Evolutionary conservation across 2,888 invertebrate genomes (phyloP), one percentile per base, ranked within the genome.

Genomic region (Eupithecia subumbrata): DNA sequence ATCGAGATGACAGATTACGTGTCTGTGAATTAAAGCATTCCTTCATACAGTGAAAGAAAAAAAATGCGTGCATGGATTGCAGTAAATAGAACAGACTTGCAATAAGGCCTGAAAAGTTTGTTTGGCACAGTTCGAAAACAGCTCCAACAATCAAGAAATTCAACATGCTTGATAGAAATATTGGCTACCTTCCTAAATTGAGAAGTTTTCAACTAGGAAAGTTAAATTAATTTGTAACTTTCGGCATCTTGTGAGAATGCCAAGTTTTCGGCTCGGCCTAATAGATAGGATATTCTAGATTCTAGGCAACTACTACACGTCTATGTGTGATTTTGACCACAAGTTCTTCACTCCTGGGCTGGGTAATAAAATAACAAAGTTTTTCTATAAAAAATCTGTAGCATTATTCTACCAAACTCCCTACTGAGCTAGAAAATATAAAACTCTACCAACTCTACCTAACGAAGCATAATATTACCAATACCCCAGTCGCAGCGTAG

Each of bases 211-310:
- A 45, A 69, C 69, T 69, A 64, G 48, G 67, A 71, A 74, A 77
- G 72, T 77, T 75, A 67, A 72, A 77, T 75, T 77, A 75, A 77
- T 77, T 77, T 75, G 72, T 68, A 71, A 76, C 63, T 71, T 74
- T 68, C 14, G 68, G 43, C 43, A 52, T 43, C 69, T 71, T 70
- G 60, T 52, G 60, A 48, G 66, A 72, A 72, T 74, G 64, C 71
- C 74, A 74, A 72, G 76, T 72, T 72, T 68, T 63, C 60, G 69
- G 69, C 43, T 72, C 45, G 40, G 71, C 71, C 71, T 76, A 25
- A 67, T 48, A 73, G 66, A 67, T 67, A n/a, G 25, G 60, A 60
- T 40, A 30, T 64, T 34, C 18, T 64, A 64, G 64, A 30, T 45
- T 43, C 56, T 69, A 60, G 22, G 68, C n/a, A 11, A 12, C n/a